Evolutionary conservation across 2,113 vertebrate species (phyloP).

Genomic region (Tretioscincus oriximinensis): DNA sequence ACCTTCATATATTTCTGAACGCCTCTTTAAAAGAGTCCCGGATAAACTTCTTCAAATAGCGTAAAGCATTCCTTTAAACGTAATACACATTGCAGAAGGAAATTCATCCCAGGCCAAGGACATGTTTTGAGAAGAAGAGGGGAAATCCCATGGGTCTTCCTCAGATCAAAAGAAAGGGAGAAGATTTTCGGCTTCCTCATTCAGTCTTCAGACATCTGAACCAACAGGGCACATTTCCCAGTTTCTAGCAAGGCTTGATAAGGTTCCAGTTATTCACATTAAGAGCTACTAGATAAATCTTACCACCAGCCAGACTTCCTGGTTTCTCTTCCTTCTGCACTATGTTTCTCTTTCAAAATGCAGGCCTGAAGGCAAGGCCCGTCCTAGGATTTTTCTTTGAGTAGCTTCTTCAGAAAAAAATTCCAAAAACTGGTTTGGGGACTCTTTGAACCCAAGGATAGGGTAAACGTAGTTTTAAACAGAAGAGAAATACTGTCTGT

Average conservation of each 20-base stretch:
- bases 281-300: not conserved
- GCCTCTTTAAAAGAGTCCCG: no score
- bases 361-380: not conserved
- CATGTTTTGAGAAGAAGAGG: no score
- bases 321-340: not conserved
- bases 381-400: not conserved
- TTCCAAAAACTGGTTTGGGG: not conserved
- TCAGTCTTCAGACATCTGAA: not conserved
- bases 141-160: no score
- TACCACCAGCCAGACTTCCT: not conserved
- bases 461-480: not conserved
- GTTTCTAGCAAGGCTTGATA: no score
- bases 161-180: no score
- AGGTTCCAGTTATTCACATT: not conserved
- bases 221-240: not conserved
- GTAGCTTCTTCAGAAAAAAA: no score
- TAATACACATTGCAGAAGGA: no score
- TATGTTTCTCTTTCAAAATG: not conserved
- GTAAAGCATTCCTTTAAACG: no score
- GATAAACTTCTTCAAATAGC: no score
- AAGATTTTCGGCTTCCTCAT: no score
- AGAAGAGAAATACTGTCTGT: not conserved
- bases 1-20: no score
- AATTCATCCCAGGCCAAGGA: no score
- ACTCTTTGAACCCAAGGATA: not conserved